Evolutionary conservation across 2,113 vertebrate genomes (phyloP).

Genomic region (Prietella phreatophila): DNA sequence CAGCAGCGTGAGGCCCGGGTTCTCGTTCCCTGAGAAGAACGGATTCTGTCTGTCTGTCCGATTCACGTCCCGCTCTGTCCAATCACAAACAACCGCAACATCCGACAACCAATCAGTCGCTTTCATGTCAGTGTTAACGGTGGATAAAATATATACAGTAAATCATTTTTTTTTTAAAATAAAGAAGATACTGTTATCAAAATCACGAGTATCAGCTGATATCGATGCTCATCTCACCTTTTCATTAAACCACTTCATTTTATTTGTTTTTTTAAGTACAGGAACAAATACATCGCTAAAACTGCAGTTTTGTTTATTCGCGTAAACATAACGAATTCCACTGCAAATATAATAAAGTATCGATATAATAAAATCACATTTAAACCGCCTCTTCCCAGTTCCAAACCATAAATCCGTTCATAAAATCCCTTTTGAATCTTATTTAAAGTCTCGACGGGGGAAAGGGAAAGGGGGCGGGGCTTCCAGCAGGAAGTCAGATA

Average conservation of each 20-base stretch:
- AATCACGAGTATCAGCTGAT: neutral
- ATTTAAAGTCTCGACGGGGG: too few relatives aligned
- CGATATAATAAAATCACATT: too few relatives aligned
- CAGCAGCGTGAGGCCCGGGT: slow-evolving; percentile 82
- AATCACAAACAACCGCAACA: slow-evolving; percentile 48
- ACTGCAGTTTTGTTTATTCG: too few relatives aligned
- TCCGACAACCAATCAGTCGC: neutral
- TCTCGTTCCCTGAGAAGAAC: slow-evolving; percentile 86
- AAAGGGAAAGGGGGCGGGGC: neutral
- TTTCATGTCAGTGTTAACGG: neutral
- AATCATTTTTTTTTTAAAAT: neutral
- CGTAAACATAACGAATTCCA: too few relatives aligned
- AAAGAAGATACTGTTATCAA: neutral
- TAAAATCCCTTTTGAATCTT: too few relatives aligned
- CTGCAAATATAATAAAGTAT: too few relatives aligned
- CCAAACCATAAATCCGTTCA: too few relatives aligned
- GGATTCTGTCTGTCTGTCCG: slow-evolving; percentile 85
- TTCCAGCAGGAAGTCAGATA: neutral
- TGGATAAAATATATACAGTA: neutral
- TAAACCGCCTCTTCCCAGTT: too few relatives aligned
- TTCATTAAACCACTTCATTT: neutral
- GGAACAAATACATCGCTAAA: too few relatives aligned
- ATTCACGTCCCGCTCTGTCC: slow-evolving; percentile 84
- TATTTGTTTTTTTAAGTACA: too few relatives aligned
- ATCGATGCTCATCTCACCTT: neutral